Conservation (phyloP, 2,888 invertebrate species). For the Sminthurides aquaticus region DNA sequence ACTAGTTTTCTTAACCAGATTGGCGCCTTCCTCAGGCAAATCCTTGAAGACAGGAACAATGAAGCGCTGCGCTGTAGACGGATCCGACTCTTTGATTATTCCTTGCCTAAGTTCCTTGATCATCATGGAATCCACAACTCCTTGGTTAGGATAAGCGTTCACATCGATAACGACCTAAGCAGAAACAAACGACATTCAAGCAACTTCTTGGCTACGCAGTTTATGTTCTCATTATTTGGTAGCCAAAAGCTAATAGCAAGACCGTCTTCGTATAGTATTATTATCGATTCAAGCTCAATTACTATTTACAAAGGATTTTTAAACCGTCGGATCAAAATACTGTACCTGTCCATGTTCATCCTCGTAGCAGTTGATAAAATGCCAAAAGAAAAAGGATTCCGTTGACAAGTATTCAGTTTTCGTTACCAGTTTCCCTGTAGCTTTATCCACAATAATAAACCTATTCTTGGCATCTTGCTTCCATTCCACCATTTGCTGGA, state of each 20-base stretch:
- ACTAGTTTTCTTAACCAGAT: slow-evolving; percentile 20
- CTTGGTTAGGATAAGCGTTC: slow-evolving; percentile 7
- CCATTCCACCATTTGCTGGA: slow-evolving; percentile 25
- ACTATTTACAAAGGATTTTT: no score
- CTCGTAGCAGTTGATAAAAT: slow-evolving; percentile 52
- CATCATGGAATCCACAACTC: slow-evolving; percentile 15
- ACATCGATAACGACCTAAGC: slow-evolving; percentile 10
- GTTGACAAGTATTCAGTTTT: slow-evolving; percentile 12
- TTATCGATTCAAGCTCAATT: no score
- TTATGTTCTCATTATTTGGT: slow-evolving; percentile 43
- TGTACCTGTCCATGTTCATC: slow-evolving; percentile 41
- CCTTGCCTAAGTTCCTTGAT: slow-evolving; percentile 5
- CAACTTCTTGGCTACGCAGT: no score
- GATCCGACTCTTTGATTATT: slow-evolving; percentile 13
- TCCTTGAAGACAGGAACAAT: slow-evolving; percentile 46
- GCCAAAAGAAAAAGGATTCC: slow-evolving; percentile 49
- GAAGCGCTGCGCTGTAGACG: slow-evolving; percentile 44
- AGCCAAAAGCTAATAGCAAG: no score
- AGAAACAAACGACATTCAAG: no score
- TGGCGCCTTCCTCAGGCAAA: slow-evolving; percentile 8
- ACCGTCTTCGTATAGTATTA: no score
- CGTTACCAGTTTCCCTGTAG: slow-evolving; percentile 46
- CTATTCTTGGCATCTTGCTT: slow-evolving; percentile 43
- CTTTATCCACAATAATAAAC: slow-evolving; percentile 47
- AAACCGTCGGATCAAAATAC: slow-evolving; percentile 46